phyloP scores from a whole-genome alignment of 2,113 vertebrate genomes.

The Bothrops jararaca region DNA sequence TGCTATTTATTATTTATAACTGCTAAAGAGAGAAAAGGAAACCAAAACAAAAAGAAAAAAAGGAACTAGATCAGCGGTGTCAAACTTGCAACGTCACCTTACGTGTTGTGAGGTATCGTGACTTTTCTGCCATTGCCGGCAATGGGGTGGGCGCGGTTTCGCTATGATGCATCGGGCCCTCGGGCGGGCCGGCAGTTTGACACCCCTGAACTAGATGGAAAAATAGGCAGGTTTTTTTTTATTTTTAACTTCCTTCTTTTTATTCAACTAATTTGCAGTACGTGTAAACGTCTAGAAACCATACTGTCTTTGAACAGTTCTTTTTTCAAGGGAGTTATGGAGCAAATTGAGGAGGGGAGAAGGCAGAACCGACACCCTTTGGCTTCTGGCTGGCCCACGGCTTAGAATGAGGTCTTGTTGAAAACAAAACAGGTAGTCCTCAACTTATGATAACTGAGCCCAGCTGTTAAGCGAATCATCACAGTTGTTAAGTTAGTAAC shows the following conservation, averaged over 20 bases:
- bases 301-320: not conserved
- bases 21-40: not conserved
- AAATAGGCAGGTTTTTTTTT: not conserved
- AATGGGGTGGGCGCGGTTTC: no score
- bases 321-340: not conserved
- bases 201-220: not conserved
- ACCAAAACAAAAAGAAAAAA: no score
- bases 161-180: no score
- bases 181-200: no score
- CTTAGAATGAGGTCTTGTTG: not conserved
- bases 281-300: not conserved
- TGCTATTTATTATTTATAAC: not conserved
- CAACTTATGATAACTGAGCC: not conserved
- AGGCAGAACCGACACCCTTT: not conserved
- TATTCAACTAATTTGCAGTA: not conserved
- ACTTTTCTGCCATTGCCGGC: no score
- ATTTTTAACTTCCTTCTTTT: not conserved
- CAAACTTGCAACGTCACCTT: no score
- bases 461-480: not conserved
- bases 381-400: no score
- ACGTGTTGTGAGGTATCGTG: no score
- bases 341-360: not conserved
- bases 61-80: not conserved
- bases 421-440: not conserved
- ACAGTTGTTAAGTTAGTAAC: not conserved